Evolutionary conservation across 2,888 invertebrate genomes (phyloP).

Genomic region (Nephrotoma guestfalica): DNA sequence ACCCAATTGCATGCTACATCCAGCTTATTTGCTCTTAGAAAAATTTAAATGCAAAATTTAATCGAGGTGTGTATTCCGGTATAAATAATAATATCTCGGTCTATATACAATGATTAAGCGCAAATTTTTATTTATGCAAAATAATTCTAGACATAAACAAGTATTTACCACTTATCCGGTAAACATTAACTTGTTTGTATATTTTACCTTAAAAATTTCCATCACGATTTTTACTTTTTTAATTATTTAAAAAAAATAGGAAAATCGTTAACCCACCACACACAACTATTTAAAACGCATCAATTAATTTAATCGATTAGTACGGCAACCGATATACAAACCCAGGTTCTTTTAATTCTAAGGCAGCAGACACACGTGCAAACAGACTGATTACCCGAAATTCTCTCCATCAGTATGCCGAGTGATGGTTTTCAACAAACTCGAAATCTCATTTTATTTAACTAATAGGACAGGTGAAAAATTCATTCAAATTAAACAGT

Average conservation of each 20-base stretch:
- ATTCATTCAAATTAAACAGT: too few relatives aligned
- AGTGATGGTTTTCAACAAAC: too few relatives aligned
- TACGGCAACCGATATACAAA: too few relatives aligned
- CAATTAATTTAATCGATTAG: neutral
- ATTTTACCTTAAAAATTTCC: neutral
- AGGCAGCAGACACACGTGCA: too few relatives aligned
- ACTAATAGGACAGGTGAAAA: too few relatives aligned
- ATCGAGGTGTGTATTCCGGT: neutral
- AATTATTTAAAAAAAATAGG: neutral
- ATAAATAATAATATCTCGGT: neutral
- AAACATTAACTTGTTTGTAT: neutral
- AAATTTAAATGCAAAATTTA: too few relatives aligned
- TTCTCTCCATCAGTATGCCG: too few relatives aligned
- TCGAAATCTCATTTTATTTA: too few relatives aligned
- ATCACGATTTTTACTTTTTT: neutral
- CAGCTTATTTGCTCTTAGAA: too few relatives aligned
- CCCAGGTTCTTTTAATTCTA: too few relatives aligned
- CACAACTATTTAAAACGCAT: neutral
- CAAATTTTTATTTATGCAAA: neutral
- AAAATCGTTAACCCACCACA: neutral
- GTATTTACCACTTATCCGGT: neutral
- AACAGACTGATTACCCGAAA: too few relatives aligned
- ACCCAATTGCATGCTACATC: too few relatives aligned
- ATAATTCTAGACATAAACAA: neutral
- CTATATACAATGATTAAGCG: neutral